phyloP scores from a whole-genome alignment of 2,113 vertebrate species.

The Anhinga anhinga region DNA sequence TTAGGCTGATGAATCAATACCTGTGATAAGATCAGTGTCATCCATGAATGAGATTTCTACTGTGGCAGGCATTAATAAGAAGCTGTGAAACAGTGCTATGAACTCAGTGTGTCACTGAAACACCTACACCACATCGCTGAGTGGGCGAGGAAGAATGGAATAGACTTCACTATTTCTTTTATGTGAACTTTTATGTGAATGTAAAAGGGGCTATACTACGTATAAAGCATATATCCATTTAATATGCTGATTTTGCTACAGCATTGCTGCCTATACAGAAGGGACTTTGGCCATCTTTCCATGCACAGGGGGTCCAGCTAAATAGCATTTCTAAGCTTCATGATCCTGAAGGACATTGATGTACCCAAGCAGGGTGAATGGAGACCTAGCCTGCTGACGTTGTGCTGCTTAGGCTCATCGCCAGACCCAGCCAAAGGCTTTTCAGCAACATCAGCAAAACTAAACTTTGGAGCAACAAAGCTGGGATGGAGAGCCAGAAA shows the following conservation, averaged over 20 bases:
- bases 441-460: background rate
- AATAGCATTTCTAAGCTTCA: background rate
- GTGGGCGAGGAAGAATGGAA: background rate
- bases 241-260: background rate
- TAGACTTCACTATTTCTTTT: background rate
- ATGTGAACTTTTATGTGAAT: background rate
- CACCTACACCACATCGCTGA: background rate
- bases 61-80: background rate
- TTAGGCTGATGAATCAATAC: constrained; percentile 28
- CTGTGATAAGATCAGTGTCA: constrained; percentile 9
- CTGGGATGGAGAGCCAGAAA: background rate
- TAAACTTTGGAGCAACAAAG: background rate
- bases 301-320: background rate
- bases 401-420: background rate
- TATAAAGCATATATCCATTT: background rate
- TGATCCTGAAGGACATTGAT: background rate
- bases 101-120: background rate
- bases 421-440: background rate
- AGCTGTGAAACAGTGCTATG: background rate
- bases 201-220: background rate
- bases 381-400: background rate
- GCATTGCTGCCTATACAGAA: background rate
- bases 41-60: constrained; percentile 25
- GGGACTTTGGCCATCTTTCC: background rate
- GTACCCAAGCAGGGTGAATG: background rate